A percentile compares a stretch with the other conserved stretches of the same genome.
Conservation (phyloP, 2,113 vertebrate species). For the Pangasianodon hypophthalmus region DNA sequence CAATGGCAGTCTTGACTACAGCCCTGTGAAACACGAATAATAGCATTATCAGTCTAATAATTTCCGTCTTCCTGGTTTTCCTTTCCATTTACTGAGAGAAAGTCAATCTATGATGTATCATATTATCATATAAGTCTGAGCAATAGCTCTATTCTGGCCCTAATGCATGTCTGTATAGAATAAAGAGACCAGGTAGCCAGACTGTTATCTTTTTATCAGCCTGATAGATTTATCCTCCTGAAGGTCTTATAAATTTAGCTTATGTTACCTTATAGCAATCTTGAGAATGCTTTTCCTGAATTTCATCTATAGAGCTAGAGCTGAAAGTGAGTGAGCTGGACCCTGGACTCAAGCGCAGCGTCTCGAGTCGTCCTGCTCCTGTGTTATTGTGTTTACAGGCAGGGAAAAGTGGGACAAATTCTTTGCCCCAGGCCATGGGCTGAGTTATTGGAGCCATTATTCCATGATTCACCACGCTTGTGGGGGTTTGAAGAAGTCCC, state of each 20-base stretch:
- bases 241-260: not conserved
- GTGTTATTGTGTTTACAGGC: conserved; percentile 32
- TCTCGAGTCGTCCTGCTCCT: not conserved
- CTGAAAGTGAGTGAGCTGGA: not conserved
- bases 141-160: not conserved
- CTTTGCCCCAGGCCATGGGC: not conserved
- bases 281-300: not conserved
- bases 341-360: not conserved
- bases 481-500: conserved; percentile 8
- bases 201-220: not conserved
- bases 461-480: conserved; percentile 8
- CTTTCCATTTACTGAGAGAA: not conserved
- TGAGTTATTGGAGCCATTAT: conserved; percentile 33
- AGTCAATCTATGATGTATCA: not conserved
- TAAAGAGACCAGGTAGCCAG: not conserved
- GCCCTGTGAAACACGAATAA: not conserved
- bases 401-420: conserved; percentile 34
- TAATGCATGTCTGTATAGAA: not conserved
- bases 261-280: not conserved
- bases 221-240: not conserved
- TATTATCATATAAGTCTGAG: not conserved
- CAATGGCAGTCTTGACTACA: not conserved
- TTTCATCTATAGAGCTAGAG: not conserved
- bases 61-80: not conserved
- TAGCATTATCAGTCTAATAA: not conserved